These are phyloP conservation scores for Oceanodroma leucorhoa DNA, from an alignment of 2,797 vertebrate species.

Conservation along the genomic window DNA sequence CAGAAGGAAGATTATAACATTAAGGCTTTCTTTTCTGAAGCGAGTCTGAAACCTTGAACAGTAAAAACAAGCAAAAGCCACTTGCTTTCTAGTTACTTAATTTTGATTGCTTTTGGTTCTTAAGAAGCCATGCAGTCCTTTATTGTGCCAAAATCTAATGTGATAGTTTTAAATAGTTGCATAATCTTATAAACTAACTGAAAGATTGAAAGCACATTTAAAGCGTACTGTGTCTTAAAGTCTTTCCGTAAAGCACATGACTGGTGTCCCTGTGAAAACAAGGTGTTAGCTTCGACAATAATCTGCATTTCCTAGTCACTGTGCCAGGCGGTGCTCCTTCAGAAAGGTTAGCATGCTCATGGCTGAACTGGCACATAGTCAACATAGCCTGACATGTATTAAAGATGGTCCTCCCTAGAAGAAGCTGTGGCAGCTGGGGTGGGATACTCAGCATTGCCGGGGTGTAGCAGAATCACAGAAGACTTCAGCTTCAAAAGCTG, in stretches of 20 bases:
- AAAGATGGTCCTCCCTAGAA: background rate
- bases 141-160: background rate
- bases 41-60: background rate
- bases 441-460: background rate
- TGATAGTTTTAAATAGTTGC: background rate
- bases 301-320: background rate
- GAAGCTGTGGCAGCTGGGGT: background rate
- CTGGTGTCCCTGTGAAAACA: background rate
- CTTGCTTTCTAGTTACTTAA: background rate
- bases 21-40: background rate
- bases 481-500: background rate
- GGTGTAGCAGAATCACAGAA: background rate
- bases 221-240: background rate
- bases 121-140: background rate
- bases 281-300: background rate
- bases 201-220: background rate
- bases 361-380: background rate
- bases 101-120: background rate
- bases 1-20: background rate
- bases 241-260: background rate
- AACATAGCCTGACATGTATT: background rate
- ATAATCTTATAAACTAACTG: background rate
- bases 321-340: background rate
- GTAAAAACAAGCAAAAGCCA: background rate
- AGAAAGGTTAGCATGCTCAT: background rate